Evolutionary conservation across 2,797 vertebrate genomes (phyloP).

Genomic region (Phrynocephalus guinanensis): DNA sequence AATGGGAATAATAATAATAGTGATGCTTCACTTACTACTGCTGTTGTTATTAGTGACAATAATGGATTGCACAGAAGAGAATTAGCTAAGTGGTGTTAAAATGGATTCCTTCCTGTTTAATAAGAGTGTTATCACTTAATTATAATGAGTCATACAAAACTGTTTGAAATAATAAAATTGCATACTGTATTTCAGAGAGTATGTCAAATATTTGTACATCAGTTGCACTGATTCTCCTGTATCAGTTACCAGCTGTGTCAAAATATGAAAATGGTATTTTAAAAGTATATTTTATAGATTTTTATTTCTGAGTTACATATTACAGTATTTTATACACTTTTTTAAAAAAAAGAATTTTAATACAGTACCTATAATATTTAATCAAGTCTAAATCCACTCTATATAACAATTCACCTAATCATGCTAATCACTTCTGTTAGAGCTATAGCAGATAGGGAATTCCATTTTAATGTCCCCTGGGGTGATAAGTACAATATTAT

Average conservation of each 20-base stretch:
- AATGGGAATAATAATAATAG: neutral
- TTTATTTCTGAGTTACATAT: constrained; percentile 48
- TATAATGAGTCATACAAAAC: neutral
- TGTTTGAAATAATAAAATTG: constrained; percentile 25
- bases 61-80: constrained; percentile 7
- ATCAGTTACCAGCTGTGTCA: constrained; percentile 17
- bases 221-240: constrained; percentile 31
- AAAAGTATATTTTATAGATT: constrained; percentile 35
- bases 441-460: constrained; percentile 45
- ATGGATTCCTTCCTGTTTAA: constrained; percentile 21
- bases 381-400: constrained; percentile 9
- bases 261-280: constrained; percentile 26
- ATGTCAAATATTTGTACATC: constrained; percentile 22
- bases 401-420: constrained; percentile 15
- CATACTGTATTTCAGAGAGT: constrained; percentile 32
- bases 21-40: neutral
- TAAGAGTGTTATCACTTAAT: constrained; percentile 43
- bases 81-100: neutral
- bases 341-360: constrained; percentile 17
- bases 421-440: constrained; percentile 50
- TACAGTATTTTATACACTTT: constrained; percentile 33
- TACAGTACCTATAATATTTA: constrained; percentile 32
- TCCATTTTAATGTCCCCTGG: constrained; percentile 49
- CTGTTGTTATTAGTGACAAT: neutral
- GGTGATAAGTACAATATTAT: constrained; percentile 58